Conservation (phyloP, 2,888 invertebrate genomes). For the Acleris holmiana region DNA sequence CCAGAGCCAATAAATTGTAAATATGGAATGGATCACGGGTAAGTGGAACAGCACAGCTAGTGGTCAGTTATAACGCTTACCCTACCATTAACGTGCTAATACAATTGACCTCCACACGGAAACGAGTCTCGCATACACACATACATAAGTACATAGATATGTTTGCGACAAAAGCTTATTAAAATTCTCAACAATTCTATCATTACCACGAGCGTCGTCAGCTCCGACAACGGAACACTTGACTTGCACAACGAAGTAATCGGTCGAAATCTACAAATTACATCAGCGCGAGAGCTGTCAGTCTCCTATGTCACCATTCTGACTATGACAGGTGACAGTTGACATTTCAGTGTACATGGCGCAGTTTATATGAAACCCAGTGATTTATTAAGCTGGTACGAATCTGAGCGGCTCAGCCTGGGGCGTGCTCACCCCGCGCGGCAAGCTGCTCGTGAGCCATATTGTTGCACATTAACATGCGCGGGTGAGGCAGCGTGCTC, state of each 20-base stretch:
- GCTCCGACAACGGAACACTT: constrained; percentile 20
- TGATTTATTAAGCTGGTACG: too few relatives aligned
- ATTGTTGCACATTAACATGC: too few relatives aligned
- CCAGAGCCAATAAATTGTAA: constrained; percentile 9
- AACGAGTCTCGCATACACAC: constrained; percentile 62
- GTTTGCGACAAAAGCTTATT: constrained; percentile 82
- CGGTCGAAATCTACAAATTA: background rate
- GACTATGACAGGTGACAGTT: too few relatives aligned
- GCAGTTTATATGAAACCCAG: too few relatives aligned
- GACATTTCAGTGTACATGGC: too few relatives aligned
- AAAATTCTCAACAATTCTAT: constrained; percentile 57
- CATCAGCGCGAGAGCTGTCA: background rate
- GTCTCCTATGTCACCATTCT: too few relatives aligned
- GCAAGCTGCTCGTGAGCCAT: too few relatives aligned
- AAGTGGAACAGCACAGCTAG: constrained; percentile 16
- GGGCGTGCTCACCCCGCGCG: too few relatives aligned
- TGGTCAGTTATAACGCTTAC: constrained; percentile 30
- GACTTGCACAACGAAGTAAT: constrained; percentile 14
- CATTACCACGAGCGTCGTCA: constrained; percentile 29
- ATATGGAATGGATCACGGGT: constrained; percentile 27
- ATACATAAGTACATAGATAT: constrained; percentile 71
- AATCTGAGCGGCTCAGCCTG: too few relatives aligned
- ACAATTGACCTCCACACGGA: constrained; percentile 54
- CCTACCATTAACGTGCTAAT: constrained; percentile 30
- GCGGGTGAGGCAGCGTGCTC: too few relatives aligned